Evolutionary conservation across 2,888 invertebrate genomes (phyloP).

Genomic region (Hyalella azteca): DNA sequence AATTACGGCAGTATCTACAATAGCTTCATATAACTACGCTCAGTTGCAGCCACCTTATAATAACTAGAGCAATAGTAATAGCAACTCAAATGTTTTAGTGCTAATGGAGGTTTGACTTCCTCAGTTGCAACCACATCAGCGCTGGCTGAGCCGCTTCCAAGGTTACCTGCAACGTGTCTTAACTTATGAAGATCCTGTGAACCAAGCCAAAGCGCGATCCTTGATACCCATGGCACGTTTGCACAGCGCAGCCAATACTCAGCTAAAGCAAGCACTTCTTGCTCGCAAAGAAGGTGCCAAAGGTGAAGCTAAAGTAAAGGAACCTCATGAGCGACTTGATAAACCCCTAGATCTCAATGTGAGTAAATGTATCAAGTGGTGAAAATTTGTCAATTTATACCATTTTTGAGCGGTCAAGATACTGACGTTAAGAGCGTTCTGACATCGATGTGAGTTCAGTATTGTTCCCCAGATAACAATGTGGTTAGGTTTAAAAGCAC

Average conservation of each 20-base stretch:
- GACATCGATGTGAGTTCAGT: too few species aligned
- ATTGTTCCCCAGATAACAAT: too few species aligned
- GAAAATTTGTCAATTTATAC: too few species aligned
- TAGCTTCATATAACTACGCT: too few species aligned
- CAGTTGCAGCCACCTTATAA: too few species aligned
- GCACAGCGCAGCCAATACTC: constrained; percentile 69
- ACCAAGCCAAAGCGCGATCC: constrained; percentile 72
- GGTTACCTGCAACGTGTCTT: constrained; percentile 68
- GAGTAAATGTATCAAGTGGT: background rate
- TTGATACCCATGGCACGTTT: constrained; percentile 74
- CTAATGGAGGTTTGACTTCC: too few species aligned
- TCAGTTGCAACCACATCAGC: background rate
- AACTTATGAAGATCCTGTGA: constrained; percentile 73
- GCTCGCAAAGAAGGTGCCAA: constrained; percentile 1
- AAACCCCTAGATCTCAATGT: constrained; percentile 67
- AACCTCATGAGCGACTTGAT: constrained; percentile 66
- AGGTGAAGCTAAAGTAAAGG: constrained; percentile 19
- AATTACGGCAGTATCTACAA: too few species aligned
- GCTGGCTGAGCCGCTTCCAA: constrained; percentile 29
- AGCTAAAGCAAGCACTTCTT: constrained; percentile 62
- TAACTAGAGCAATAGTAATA: too few species aligned
- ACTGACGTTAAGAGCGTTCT: too few species aligned
- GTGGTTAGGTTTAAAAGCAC: too few species aligned
- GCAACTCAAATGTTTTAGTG: too few species aligned
- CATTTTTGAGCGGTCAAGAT: too few species aligned